phyloP scores from a whole-genome alignment of 2,888 invertebrate genomes.

The Metalampra italica region DNA sequence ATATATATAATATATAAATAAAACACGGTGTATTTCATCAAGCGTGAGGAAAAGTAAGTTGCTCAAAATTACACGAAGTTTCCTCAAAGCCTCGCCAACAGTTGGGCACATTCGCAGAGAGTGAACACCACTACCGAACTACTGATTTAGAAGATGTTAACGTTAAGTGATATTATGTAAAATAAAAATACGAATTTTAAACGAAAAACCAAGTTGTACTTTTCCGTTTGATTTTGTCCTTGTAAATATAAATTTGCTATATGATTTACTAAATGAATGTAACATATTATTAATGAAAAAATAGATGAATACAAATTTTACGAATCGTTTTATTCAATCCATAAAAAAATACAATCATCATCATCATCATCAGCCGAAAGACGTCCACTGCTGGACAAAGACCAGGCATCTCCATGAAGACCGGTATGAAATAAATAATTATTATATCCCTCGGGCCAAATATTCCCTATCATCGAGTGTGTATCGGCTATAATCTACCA shows the following conservation, averaged over 20 bases:
- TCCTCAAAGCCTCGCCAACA: background rate
- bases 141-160: conserved; percentile 63
- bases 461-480: too few relatives aligned
- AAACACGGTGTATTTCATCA: too few relatives aligned
- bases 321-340: conserved; percentile 48
- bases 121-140: conserved; percentile 55
- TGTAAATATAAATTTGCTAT: conserved; percentile 79
- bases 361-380: too few relatives aligned
- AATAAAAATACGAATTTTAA: conserved; percentile 78
- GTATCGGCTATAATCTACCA: too few relatives aligned
- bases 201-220: conserved; percentile 63
- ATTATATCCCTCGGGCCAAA: too few relatives aligned
- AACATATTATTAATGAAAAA: conserved; percentile 77
- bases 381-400: too few relatives aligned
- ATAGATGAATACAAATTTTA: conserved; percentile 75
- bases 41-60: conserved; percentile 4
- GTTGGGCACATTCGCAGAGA: conserved; percentile 53
- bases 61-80: conserved; percentile 4
- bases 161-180: conserved; percentile 75
- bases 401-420: too few relatives aligned
- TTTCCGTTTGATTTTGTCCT: conserved; percentile 73
- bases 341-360: too few relatives aligned
- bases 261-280: conserved; percentile 78
- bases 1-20: too few relatives aligned
- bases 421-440: too few relatives aligned